Percentiles rank a stretch among this genome's conserved stretches.
Evolutionary conservation across 2,113 vertebrate species (phyloP).

Genomic region (Pleuronectes platessa): DNA sequence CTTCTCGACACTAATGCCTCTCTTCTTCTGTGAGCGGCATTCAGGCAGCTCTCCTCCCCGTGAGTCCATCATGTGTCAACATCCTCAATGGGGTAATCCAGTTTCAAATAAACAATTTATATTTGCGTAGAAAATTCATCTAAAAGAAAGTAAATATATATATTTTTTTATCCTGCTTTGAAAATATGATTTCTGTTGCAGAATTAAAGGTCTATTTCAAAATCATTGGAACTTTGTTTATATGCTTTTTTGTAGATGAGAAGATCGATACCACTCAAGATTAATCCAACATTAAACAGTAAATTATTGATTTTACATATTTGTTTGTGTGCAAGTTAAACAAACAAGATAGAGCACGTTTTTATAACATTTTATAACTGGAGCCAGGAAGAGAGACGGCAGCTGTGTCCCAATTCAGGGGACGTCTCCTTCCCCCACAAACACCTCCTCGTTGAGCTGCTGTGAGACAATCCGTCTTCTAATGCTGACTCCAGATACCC

Average conservation of each 20-base stretch:
- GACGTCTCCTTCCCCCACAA: no score
- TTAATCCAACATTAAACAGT: background rate
- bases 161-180: background rate
- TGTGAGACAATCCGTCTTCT: no score
- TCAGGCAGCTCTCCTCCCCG: slow-evolving; percentile 5
- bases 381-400: no score
- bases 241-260: background rate
- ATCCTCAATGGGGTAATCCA: slow-evolving; percentile 1
- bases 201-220: background rate
- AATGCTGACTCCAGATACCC: no score
- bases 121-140: slow-evolving; percentile 8
- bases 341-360: no score
- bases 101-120: slow-evolving; percentile 21
- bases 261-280: background rate
- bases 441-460: no score
- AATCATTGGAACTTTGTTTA: background rate
- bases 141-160: background rate
- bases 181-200: background rate
- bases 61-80: slow-evolving; percentile 1
- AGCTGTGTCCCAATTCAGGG: no score
- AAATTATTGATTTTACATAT: background rate
- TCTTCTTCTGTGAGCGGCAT: background rate
- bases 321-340: background rate
- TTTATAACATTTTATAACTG: no score
- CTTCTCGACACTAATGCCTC: slow-evolving; percentile 9